Conservation (phyloP, 2,113 vertebrate genomes). For the Heptranchias perlo region DNA sequence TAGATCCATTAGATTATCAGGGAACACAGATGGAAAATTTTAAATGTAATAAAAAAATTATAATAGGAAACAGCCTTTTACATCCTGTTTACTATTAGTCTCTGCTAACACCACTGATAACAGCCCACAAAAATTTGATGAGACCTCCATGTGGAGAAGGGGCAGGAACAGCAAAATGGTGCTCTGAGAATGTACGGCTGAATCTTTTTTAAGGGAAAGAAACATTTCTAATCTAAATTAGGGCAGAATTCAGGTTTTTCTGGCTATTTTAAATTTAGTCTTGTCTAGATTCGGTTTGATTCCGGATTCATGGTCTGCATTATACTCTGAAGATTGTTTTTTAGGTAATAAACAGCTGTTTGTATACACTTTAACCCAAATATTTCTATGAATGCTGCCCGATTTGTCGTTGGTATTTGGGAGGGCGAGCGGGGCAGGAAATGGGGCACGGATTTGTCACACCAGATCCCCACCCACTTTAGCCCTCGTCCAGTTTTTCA, state of each 20-base stretch:
- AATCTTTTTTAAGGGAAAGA: not conserved
- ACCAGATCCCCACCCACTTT: not conserved
- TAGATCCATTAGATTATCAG: not conserved
- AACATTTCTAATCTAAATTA: not conserved
- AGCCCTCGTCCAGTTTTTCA: not conserved
- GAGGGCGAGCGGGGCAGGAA: not conserved
- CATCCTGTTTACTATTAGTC: not conserved
- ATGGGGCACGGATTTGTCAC: not conserved
- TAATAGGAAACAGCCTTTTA: slow-evolving; percentile 21
- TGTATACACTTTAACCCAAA: not conserved
- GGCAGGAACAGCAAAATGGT: not conserved
- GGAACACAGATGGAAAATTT: slow-evolving; percentile 11
- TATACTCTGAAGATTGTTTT: not conserved
- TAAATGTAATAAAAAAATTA: not conserved
- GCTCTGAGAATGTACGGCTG: not conserved
- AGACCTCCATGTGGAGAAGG: not conserved
- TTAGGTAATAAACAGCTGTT: not conserved
- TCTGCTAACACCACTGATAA: not conserved
- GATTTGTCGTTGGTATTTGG: not conserved
- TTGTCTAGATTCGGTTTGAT: not conserved
- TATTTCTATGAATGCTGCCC: not conserved
- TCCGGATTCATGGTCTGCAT: not conserved
- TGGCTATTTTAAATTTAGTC: not conserved
- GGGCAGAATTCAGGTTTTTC: not conserved
- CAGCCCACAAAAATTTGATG: not conserved